These are phyloP conservation scores for Trachymyrmex septentrionalis DNA, from an alignment of 1,140 invertebrate species.

Conservation along the genomic window DNA sequence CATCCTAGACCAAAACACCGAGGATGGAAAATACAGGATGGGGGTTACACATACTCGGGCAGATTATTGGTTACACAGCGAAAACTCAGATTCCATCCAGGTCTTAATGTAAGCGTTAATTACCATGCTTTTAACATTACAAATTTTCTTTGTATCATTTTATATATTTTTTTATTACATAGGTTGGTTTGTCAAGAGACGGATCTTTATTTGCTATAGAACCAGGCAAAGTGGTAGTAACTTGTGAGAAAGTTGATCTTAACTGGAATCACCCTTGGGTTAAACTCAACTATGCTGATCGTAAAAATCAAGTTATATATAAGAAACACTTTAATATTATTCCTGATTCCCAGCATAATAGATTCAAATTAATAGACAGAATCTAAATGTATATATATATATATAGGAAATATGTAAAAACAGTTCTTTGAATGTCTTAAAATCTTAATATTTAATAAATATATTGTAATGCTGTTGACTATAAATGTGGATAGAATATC, in stretches of 20 bases:
- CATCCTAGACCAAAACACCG: slow-evolving; percentile 91
- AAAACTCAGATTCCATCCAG: slow-evolving; percentile 92
- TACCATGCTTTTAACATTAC: not conserved
- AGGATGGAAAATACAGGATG: slow-evolving; percentile 91
- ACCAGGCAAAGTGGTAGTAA: slow-evolving; percentile 91
- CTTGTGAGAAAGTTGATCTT: slow-evolving; percentile 92
- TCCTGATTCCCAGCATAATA: slow-evolving; percentile 90
- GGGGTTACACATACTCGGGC: slow-evolving; percentile 88
- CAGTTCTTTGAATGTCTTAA: slow-evolving; percentile 13
- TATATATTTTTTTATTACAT: slow-evolving; percentile 55
- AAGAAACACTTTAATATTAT: slow-evolving; percentile 95
- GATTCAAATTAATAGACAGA: slow-evolving; percentile 92
- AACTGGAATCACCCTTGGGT: slow-evolving; percentile 91
- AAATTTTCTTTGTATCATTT: not conserved
- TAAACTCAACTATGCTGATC: slow-evolving; percentile 88
- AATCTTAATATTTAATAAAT: slow-evolving; percentile 30
- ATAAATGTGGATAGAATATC: not conserved
- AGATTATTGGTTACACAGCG: slow-evolving; percentile 90
- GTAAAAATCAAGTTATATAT: slow-evolving; percentile 89
- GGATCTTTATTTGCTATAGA: slow-evolving; percentile 92
- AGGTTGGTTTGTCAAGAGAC: slow-evolving; percentile 93
- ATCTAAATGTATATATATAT: slow-evolving; percentile 84
- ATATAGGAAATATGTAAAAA: not conserved
- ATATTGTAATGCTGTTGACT: slow-evolving; percentile 9
- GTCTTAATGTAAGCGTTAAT: slow-evolving; percentile 89